Evolutionary conservation across 2,888 invertebrate species (phyloP), one percentile per base, ranked within the genome.

Genomic region (Sphaeridia pumilis): DNA sequence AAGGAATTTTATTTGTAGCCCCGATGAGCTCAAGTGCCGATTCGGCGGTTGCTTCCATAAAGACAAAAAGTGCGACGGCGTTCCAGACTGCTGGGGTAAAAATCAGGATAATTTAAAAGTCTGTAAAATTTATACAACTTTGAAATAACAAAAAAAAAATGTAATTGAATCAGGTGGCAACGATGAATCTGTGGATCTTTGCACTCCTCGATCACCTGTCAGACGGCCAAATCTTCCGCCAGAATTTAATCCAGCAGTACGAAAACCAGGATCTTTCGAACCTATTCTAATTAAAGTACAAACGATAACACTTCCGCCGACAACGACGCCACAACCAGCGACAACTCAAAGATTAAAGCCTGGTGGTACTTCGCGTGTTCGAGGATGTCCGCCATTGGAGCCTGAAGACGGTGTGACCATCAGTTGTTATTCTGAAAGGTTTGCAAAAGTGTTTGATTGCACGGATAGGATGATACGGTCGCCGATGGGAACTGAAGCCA

Each of bases 121-220:
- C 24, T 27, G 12, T 49, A 21, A 14, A 38, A 4, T 10, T 20
- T 22, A 27, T 45, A 28, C 25, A 28, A 14, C 17, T 26, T 10
- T 28, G 21, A n/a, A n/a, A n/a, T n/a, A n/a, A n/a, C n/a, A n/a
- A n/a, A n/a, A 44, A 27, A 22, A 41, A n/a, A 28, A 27, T 45
- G 22, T n/a, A n/a, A 17, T 46, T 44, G 25, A 2, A 17, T 5
- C 24, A 58, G 60, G 64, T n/a, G 61, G 58, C 25, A 58, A 58
- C 24, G 64, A 64, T 38, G 64, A 64, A 54, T 52, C 60, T 4
- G 35, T 43, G 3, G 64, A 64, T 43, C 48, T 64, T 3, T 64
- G 61, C 34, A n/a, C 2, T 17, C 42, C 45, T 7, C 38, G 24
- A n/a, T 27, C 26, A 25, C 45, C 45, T 25, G n/a, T 26, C 14